These are phyloP conservation scores for Enteromius thamalakanensis DNA, from an alignment of 2,797 vertebrate species.

Conservation along the genomic window DNA sequence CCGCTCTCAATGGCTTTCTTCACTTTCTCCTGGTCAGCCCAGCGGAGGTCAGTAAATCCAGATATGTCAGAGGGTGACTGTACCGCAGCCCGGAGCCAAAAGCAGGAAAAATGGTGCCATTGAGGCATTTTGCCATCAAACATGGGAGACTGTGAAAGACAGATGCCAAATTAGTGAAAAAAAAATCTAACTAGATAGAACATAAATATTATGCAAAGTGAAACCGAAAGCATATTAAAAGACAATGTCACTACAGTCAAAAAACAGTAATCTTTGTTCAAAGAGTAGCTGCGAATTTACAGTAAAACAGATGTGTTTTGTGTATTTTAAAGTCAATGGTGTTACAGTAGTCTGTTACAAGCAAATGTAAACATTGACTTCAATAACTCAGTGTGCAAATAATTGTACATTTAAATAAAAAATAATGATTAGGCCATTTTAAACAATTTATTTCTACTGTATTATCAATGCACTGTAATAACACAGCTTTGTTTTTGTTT, in stretches of 20 bases:
- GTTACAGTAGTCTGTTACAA: not conserved
- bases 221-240: not conserved
- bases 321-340: not conserved
- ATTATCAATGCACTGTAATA: not conserved
- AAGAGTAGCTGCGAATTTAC: not conserved
- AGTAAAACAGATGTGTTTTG: not conserved
- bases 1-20: conserved; percentile 92
- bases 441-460: not conserved
- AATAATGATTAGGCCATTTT: not conserved
- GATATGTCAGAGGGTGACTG: conserved; percentile 83
- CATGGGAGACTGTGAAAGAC: conserved; percentile 87
- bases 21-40: conserved; percentile 96
- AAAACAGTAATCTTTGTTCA: not conserved
- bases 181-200: not conserved
- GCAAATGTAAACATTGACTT: not conserved
- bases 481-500: not conserved
- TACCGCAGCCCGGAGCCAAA: conserved; percentile 89
- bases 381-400: not conserved
- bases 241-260: not conserved
- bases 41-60: conserved; percentile 89
- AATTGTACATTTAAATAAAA: too few relatives aligned
- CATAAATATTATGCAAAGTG: not conserved
- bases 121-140: conserved; percentile 97
- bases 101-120: conserved; percentile 98
- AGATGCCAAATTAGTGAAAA: not conserved